Evolutionary conservation across 2,113 vertebrate genomes (phyloP).

Genomic region (Penelope pileata): DNA sequence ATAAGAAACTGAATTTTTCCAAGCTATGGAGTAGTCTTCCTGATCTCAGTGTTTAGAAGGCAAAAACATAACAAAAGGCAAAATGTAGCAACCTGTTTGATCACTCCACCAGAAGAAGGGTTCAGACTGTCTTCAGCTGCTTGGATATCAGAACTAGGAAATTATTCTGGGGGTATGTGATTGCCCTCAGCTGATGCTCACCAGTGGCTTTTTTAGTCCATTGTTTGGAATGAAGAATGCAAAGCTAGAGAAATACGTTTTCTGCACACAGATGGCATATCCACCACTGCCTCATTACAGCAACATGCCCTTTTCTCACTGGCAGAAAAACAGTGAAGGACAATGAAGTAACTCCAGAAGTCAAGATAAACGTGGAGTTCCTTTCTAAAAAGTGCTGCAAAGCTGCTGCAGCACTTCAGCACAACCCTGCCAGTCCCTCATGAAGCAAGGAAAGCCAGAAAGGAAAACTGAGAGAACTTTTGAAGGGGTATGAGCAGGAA

Average conservation of each 20-base stretch:
- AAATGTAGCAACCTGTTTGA: background rate
- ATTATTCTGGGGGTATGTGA: background rate
- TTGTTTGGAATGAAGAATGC: background rate
- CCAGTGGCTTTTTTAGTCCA: background rate
- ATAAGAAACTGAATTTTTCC: background rate
- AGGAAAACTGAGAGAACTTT: no score
- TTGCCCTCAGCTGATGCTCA: background rate
- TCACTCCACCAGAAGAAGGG: background rate
- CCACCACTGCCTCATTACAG: background rate
- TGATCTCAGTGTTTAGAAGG: background rate
- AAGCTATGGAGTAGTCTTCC: background rate
- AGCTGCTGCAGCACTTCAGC: background rate
- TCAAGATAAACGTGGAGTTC: background rate
- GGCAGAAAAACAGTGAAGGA: background rate
- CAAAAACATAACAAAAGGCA: background rate
- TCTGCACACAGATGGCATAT: background rate
- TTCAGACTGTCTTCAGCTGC: background rate
- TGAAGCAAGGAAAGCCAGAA: background rate
- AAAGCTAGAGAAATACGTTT: background rate
- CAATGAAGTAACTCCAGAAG: background rate
- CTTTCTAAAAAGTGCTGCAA: background rate
- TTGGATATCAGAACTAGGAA: background rate
- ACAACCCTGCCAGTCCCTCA: background rate
- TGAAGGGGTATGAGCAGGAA: background rate
- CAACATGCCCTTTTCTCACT: background rate